These are phyloP conservation scores for Tubulanus polymorphus DNA, from an alignment of 2,888 invertebrate species.

Conservation along the genomic window DNA sequence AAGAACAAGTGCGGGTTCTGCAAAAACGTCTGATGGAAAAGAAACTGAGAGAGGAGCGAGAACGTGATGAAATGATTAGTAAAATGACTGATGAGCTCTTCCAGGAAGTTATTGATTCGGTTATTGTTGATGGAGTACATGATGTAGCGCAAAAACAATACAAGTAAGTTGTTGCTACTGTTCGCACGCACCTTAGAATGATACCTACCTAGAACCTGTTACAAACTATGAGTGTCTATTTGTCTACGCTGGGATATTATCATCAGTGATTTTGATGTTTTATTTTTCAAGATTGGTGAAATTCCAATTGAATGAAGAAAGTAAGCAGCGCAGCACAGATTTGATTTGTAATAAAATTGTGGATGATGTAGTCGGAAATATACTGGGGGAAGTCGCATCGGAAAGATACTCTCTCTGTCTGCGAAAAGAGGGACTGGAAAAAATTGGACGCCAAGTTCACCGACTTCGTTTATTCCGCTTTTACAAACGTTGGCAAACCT, in stretches of 20 bases:
- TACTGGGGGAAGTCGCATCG: slow-evolving; percentile 17
- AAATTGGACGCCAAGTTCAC: slow-evolving; percentile 29
- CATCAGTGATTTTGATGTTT: neutral
- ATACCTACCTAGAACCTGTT: too few species aligned
- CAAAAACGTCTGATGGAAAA: slow-evolving; percentile 10
- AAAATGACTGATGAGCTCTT: slow-evolving; percentile 39
- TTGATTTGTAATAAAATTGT: slow-evolving; percentile 20
- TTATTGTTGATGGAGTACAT: too few species aligned
- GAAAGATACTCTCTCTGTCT: slow-evolving; percentile 41
- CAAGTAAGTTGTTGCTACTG: too few species aligned
- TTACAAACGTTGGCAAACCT: slow-evolving; percentile 31
- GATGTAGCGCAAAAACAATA: too few species aligned
- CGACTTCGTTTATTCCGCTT: slow-evolving; percentile 24
- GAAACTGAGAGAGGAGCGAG: slow-evolving; percentile 14
- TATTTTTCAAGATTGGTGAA: neutral
- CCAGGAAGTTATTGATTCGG: slow-evolving; percentile 39
- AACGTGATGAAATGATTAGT: too few species aligned
- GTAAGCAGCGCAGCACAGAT: neutral
- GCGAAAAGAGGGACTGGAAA: slow-evolving; percentile 29
- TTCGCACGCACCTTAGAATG: too few species aligned
- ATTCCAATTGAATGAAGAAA: neutral
- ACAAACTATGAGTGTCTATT: too few species aligned
- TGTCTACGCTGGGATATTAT: neutral
- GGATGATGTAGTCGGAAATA: slow-evolving; percentile 20
- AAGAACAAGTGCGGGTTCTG: neutral